Evolutionary conservation across 1,140 invertebrate species (phyloP).

Genomic region (Harlomillsia oculata): DNA sequence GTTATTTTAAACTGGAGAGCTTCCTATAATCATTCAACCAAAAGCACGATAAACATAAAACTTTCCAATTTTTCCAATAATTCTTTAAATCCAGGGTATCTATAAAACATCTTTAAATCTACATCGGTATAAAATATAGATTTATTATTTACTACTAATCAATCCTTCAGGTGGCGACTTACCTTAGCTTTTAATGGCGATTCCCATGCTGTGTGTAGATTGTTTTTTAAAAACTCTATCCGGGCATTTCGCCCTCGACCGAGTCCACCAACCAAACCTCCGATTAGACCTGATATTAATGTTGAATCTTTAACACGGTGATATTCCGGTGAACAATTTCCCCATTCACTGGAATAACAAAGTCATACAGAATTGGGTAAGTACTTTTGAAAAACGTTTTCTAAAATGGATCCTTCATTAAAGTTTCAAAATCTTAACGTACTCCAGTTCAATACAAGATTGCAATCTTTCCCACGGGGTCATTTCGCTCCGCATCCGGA

Average conservation of each 20-base stretch:
- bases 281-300: conserved; percentile 42
- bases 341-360: conserved; percentile 48
- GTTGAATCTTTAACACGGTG: conserved; percentile 47
- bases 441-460: not conserved
- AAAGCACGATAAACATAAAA: not conserved
- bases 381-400: not conserved
- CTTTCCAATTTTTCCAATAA: not conserved
- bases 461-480: too few species aligned
- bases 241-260: conserved; percentile 49
- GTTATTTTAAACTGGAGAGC: conserved; percentile 56
- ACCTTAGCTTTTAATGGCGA: conserved; percentile 59
- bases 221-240: conserved; percentile 58
- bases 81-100: not conserved
- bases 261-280: conserved; percentile 53
- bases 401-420: not conserved
- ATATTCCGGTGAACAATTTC: conserved; percentile 49
- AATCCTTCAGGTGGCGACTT: conserved; percentile 28
- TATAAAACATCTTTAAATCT: not conserved
- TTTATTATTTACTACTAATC: conserved; percentile 1
- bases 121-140: not conserved
- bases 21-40: conserved; percentile 44
- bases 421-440: not conserved
- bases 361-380: not conserved
- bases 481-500: too few species aligned
- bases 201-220: conserved; percentile 57